Conservation (phyloP, 2,888 invertebrate species). For the Thera britannica region DNA sequence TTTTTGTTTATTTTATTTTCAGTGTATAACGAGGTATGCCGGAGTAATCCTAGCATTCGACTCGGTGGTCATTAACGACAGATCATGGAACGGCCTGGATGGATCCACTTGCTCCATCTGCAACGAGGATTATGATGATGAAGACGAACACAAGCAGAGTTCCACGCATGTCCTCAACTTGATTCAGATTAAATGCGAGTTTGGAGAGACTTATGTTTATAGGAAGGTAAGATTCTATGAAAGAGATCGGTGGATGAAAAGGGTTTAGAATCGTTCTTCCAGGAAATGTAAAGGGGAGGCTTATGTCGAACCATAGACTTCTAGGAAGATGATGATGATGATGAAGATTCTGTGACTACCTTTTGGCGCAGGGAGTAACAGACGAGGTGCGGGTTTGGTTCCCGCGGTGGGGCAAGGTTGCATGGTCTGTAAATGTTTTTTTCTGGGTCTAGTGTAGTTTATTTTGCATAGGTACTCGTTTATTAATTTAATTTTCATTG, state of each 20-base stretch:
- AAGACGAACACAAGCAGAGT: conserved; percentile 48
- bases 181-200: conserved; percentile 52
- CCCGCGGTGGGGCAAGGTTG: too few species aligned
- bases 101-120: conserved; percentile 59
- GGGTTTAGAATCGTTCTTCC: too few species aligned
- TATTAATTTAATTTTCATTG: too few species aligned
- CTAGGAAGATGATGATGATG: too few species aligned
- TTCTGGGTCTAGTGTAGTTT: too few species aligned
- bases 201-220: conserved; percentile 50
- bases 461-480: too few species aligned
- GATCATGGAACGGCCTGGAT: conserved; percentile 59
- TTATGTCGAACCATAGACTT: too few species aligned
- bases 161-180: conserved; percentile 55
- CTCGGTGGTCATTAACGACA: conserved; percentile 44
- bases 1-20: neutral
- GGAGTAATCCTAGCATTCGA: conserved; percentile 29
- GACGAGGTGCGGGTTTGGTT: neutral
- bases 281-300: too few species aligned
- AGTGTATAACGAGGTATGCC: conserved; percentile 18
- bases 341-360: too few species aligned
- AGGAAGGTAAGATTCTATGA: conserved; percentile 51
- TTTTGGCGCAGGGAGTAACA: neutral
- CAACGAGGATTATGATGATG: conserved; percentile 53
- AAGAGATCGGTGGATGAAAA: too few species aligned
- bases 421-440: too few species aligned